Percentiles rank a stretch among this genome's conserved stretches.
Evolutionary conservation across 2,888 invertebrate genomes (phyloP).

Genomic region (Zygaena filipendulae): DNA sequence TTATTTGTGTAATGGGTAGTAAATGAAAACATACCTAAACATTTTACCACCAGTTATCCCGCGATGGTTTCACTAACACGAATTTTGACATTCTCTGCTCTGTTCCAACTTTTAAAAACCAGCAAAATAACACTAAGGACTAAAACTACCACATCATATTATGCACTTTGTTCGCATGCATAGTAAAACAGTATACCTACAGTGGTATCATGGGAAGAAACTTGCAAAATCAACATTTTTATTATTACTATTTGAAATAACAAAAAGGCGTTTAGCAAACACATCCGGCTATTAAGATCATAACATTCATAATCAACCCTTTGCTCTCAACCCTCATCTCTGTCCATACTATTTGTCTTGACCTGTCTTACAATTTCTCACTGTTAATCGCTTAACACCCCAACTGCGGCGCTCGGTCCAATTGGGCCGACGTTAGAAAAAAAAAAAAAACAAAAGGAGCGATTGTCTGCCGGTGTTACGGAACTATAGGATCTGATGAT

Average conservation of each 20-base stretch:
- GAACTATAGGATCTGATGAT: slow-evolving; percentile 42
- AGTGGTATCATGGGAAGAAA: slow-evolving; percentile 4
- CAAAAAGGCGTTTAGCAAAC: slow-evolving; percentile 16
- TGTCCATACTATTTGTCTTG: slow-evolving; percentile 33
- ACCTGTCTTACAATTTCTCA: slow-evolving; percentile 28
- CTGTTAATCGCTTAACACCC: slow-evolving; percentile 41
- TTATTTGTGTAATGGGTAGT: no score
- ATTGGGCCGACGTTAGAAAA: slow-evolving; percentile 36
- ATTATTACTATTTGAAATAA: background rate
- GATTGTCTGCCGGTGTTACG: slow-evolving; percentile 52
- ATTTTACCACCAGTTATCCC: no score
- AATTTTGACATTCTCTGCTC: no score
- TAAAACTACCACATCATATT: no score
- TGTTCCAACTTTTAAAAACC: no score
- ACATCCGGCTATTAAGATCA: slow-evolving; percentile 31
- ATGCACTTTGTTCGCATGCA: no score
- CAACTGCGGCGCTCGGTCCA: slow-evolving; percentile 26
- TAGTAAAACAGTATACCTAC: no score
- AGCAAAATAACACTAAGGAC: no score
- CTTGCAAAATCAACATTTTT: slow-evolving; percentile 1
- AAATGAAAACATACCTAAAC: no score
- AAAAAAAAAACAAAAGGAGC: slow-evolving; percentile 47
- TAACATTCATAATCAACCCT: slow-evolving; percentile 18
- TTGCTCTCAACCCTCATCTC: slow-evolving; percentile 25
- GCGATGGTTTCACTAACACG: no score